Percentiles rank a stretch among this genome's conserved stretches.
Conservation (phyloP, 2,113 vertebrate species). For the Pachyramphus minor region DNA sequence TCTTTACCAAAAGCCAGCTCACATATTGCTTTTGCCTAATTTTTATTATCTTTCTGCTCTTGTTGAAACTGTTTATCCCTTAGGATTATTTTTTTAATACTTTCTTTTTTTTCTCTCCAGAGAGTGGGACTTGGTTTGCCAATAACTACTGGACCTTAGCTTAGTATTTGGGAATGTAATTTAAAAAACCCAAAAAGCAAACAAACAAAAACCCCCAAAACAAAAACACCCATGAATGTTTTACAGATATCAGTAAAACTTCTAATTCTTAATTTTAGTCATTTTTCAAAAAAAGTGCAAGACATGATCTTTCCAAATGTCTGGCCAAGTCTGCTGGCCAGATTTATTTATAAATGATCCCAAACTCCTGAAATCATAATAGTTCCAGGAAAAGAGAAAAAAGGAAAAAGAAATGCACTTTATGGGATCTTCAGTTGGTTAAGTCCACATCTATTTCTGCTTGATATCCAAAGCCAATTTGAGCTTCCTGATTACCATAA, state of each 20-base stretch:
- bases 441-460: slow-evolving; percentile 48
- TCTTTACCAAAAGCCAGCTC: not conserved
- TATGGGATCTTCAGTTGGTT: not conserved
- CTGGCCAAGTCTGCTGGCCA: slow-evolving; percentile 6
- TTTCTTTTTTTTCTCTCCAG: not conserved
- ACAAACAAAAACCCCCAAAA: too few species aligned
- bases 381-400: slow-evolving; percentile 57
- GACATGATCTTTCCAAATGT: slow-evolving; percentile 30
- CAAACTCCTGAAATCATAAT: slow-evolving; percentile 32
- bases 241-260: not conserved
- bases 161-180: not conserved
- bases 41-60: not conserved
- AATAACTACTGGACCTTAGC: not conserved
- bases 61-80: slow-evolving; percentile 21
- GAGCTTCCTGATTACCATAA: slow-evolving; percentile 19
- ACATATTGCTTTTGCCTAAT: not conserved
- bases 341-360: slow-evolving; percentile 54
- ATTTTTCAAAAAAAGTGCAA: not conserved
- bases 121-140: not conserved
- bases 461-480: not conserved
- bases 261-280: slow-evolving; percentile 19
- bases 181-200: not conserved
- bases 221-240: not conserved
- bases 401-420: slow-evolving; percentile 4
- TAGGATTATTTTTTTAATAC: not conserved